phyloP scores from a whole-genome alignment of 2,797 vertebrate species.

The Onychomys leucogaster region DNA sequence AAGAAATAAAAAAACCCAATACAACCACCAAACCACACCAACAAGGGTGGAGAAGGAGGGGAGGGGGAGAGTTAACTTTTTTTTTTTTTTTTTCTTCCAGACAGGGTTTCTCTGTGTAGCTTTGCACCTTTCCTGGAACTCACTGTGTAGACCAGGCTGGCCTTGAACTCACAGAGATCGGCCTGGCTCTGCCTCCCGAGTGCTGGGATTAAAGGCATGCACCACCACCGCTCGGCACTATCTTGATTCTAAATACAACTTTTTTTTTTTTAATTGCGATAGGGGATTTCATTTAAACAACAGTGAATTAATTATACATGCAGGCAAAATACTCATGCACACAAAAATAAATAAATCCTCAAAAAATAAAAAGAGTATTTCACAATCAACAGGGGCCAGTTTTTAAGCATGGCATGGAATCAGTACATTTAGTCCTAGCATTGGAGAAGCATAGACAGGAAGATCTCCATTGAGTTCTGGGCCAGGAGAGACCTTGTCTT shows the following conservation, averaged over 20 bases:
- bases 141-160: no score
- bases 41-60: no score
- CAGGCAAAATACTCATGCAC: background rate
- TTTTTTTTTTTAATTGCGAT: background rate
- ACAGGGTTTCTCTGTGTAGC: no score
- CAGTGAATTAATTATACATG: background rate
- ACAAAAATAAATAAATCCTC: background rate
- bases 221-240: no score
- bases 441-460: background rate
- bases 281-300: constrained; percentile 38
- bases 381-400: background rate
- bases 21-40: background rate
- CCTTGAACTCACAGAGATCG: no score
- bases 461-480: background rate
- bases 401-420: background rate
- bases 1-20: background rate
- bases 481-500: background rate
- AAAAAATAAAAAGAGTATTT: background rate
- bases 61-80: background rate
- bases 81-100: constrained; percentile 20
- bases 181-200: no score
- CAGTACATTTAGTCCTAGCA: background rate
- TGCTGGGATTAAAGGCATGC: no score
- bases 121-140: no score
- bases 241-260: background rate